These are phyloP conservation scores for Erpornis zantholeuca DNA, from an alignment of 2,113 vertebrate species.

Conservation along the genomic window DNA sequence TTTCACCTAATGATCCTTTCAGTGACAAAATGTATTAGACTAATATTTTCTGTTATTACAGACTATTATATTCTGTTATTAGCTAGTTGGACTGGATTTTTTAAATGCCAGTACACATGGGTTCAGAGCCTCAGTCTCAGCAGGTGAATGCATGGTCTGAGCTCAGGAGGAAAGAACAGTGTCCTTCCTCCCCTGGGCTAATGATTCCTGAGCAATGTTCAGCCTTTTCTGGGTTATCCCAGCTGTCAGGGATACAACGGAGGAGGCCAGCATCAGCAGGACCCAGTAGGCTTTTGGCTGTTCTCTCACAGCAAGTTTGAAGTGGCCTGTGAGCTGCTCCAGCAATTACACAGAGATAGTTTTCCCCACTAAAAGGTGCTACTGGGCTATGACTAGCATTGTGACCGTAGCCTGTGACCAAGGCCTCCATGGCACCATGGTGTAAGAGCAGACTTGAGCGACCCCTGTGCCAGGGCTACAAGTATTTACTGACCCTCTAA, in stretches of 20 bases:
- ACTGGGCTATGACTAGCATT: neutral
- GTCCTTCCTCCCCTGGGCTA: neutral
- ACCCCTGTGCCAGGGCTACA: neutral
- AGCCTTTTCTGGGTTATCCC: neutral
- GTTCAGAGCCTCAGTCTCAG: neutral
- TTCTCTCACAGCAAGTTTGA: neutral
- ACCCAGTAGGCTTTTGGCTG: neutral
- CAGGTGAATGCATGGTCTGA: neutral
- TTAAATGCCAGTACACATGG: neutral
- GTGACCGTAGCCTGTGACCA: neutral
- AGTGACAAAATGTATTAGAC: neutral
- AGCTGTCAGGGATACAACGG: neutral
- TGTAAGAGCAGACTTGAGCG: neutral
- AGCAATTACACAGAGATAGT: neutral
- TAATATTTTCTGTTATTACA: neutral
- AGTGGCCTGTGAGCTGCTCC: neutral
- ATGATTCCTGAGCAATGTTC: neutral
- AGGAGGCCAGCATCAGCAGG: neutral
- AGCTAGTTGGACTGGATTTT: neutral
- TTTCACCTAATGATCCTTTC: neutral
- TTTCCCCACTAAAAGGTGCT: neutral
- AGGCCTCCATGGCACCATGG: neutral
- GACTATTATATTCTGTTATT: too few species aligned
- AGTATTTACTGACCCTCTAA: neutral
- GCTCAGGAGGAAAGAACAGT: neutral